phyloP scores from a whole-genome alignment of 2,113 vertebrate genomes.

The Porphyrio hochstetteri region DNA sequence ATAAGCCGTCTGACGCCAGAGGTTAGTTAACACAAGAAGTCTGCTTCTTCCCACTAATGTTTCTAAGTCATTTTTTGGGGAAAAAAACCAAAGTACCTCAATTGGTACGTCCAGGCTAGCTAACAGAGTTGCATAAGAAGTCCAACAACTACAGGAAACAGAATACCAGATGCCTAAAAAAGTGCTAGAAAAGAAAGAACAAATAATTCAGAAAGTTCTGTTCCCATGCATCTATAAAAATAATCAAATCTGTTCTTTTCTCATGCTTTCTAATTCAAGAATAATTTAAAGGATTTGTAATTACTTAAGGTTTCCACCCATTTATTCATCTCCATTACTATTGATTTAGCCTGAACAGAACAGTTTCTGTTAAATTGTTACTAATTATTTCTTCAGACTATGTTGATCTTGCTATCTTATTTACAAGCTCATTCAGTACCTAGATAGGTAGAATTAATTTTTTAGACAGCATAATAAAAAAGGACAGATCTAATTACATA shows the following conservation, averaged over 20 bases:
- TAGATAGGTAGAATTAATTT: conserved; percentile 57
- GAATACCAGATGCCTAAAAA: not conserved
- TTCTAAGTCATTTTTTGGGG: not conserved
- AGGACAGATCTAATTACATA: conserved; percentile 54
- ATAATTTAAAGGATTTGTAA: conserved; percentile 63
- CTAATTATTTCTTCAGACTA: conserved; percentile 57
- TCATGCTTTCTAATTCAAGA: conserved; percentile 40
- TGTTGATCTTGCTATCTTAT: conserved; percentile 27
- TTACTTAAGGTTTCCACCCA: conserved; percentile 41
- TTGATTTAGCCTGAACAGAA: conserved; percentile 42
- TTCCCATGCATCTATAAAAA: conserved; percentile 4
- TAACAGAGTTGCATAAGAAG: not conserved
- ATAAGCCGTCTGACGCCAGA: not conserved
- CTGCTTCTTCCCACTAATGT: not conserved
- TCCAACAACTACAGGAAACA: not conserved
- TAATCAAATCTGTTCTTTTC: conserved; percentile 41
- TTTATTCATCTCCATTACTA: conserved; percentile 48
- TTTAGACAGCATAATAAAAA: conserved; percentile 57
- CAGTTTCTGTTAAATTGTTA: conserved; percentile 57
- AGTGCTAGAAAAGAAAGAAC: not conserved
- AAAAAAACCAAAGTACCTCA: not conserved
- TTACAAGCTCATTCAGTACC: conserved; percentile 35
- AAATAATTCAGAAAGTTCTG: conserved; percentile 27
- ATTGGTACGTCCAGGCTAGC: not conserved
- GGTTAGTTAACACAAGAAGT: not conserved